Evolutionary conservation across 2,113 vertebrate genomes (phyloP), one percentile per base, ranked within the genome.

Genomic region (Zosterops pallidus): DNA sequence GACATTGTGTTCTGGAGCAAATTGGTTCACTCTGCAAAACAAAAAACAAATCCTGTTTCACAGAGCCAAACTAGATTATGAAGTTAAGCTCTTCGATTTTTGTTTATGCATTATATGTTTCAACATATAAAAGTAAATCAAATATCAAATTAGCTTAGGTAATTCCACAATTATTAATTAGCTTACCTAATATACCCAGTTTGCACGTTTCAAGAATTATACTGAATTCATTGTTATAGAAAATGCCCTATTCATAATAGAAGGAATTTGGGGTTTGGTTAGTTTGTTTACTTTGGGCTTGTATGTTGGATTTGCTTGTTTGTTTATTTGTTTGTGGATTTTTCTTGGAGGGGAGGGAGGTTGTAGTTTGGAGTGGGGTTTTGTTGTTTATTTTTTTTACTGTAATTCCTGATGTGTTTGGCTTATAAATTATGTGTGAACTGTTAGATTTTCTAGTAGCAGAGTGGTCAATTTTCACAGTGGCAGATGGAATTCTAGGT

Each of bases 321-420:
- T 35, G 9, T 46, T 46, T 21, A 14, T 23, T 15, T 53, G 7
- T 22, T 44, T 75, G 20, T 25, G 22, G 24, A 4, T 37, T 83
- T 37, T 70, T 1, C 14, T n/a, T 14, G 21, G 4, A 8, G 20
- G 7, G 9, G 12, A 2, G 4, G 8, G 7, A 13, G 10, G 2
- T 17, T 62, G 13, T 21, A 31, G 6, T 71, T 26, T 22, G 11
- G 26, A 11, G 11, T 74, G 11, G 7, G 2, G 11, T 44, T 37
- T 37, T 37, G 12, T 15, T 29, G 2, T 28, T 35, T 42, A 10
- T 52, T 59, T 29, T 70, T 67, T 67, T 62, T 35, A 31, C 12
- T 60, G 22, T 64, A 41, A 14, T 56, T 77, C 10, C 9, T 55
- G 31, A 67, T 3, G 7, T 41, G 5, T 55, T 57, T 82, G n/a